Base-by-base conservation (phyloP, 2,888 invertebrate genomes). In the Eueremaeus valkanovi region DNA sequence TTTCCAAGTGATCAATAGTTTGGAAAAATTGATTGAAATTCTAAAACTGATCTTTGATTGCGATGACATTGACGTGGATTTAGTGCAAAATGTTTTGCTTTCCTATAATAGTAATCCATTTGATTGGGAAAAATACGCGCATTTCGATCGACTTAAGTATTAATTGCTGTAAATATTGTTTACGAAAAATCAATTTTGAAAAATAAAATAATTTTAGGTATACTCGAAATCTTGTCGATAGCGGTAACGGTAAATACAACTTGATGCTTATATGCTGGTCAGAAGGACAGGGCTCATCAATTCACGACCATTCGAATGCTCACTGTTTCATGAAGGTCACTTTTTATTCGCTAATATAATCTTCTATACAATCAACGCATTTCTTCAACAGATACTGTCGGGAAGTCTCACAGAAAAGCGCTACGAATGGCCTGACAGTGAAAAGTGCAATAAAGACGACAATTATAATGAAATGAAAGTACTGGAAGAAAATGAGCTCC, bases 251-350 rank as follows among this genome's bases (percentile, higher is more conserved):
- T 0, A 94, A 93, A 82, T 99, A 95, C 85, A 99, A 99, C 85
- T 86, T 99, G 79, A 95, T 99, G 90, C 88, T 95, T 36, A 85
- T 99, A n/a, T 98, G 98, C 84, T 99, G 99, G 98, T 93, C 95
- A 27, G 93, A 95, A 82, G 93, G 93, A 0, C 94, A 95, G 79
- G 92, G 92, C 0, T 94, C 96, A 0, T 90, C 92, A 13, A 95
- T 99, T 79, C 99, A 99, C 83, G 96, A 97, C 84, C 99, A 99
- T 82, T 89, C 95, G 0, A 88, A 96, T 81, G 90, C 97, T 0
- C 96, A 99, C 83, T 99, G 99, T 84, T 95, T 99, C 84, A 95
- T 99, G 92, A 99, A 97, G 85, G 83, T 83, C 76, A 63, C 33
- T 49, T 11, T 3, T 63, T 0, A n/a, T 63, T 21, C 3, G 18